Evolutionary conservation across 2,888 invertebrate genomes (phyloP).

Genomic region (Dolichopus griseipennis): DNA sequence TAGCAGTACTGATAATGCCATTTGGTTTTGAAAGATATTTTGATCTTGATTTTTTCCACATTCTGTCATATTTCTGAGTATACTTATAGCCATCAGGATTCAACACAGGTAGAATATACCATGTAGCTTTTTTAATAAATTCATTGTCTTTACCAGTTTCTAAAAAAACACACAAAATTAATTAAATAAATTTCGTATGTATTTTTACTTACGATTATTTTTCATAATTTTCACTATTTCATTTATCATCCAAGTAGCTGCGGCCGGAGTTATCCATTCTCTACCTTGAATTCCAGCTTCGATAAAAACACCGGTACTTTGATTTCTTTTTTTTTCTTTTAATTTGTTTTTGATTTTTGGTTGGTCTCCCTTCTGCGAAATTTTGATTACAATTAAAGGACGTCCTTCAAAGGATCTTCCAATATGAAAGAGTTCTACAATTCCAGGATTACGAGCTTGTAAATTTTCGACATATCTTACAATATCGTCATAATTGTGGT

Average conservation of each 20-base stretch:
- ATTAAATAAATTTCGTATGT: conserved; percentile 16
- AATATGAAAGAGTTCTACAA: conserved; percentile 59
- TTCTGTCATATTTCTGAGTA: conserved; percentile 61
- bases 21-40: conserved; percentile 39
- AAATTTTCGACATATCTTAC: conserved; percentile 59
- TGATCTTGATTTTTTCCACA: conserved; percentile 72
- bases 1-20: conserved; percentile 36
- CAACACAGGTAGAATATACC: conserved; percentile 65
- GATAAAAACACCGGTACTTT: conserved; percentile 68
- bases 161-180: not conserved
- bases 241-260: conserved; percentile 62
- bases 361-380: conserved; percentile 44
- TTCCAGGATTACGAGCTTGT: conserved; percentile 53
- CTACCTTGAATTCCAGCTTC: conserved; percentile 69
- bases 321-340: conserved; percentile 45
- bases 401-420: conserved; percentile 66
- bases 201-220: conserved; percentile 43
- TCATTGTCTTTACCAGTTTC: conserved; percentile 31
- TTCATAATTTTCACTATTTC: conserved; percentile 57
- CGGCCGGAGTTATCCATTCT: conserved; percentile 75
- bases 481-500: conserved; percentile 63
- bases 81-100: conserved; percentile 75
- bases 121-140: conserved; percentile 42
- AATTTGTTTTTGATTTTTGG: conserved; percentile 30
- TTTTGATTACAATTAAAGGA: conserved; percentile 61